Conservation (phyloP, 2,888 invertebrate genomes). For the Agapostemon virescens region DNA sequence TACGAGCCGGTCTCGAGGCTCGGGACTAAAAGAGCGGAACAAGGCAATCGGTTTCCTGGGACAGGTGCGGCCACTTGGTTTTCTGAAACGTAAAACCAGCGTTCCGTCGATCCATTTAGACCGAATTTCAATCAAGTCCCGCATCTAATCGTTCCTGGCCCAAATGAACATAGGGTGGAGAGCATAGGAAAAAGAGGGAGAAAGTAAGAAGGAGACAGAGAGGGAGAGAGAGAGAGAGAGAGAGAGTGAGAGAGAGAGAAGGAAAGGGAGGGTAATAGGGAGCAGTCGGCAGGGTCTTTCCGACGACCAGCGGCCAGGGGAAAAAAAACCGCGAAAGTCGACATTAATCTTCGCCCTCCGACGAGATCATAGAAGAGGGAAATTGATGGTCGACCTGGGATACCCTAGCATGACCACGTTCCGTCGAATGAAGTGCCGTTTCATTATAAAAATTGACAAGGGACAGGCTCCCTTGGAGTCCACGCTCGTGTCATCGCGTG, state of each 20-base stretch:
- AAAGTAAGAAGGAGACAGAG: constrained; percentile 33
- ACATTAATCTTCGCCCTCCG: constrained; percentile 64
- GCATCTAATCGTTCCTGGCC: constrained; percentile 26
- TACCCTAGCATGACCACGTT: constrained; percentile 45
- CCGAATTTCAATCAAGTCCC: constrained; percentile 50
- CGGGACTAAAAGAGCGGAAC: constrained; percentile 18
- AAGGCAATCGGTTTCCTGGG: constrained; percentile 1
- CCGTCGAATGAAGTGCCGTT: constrained; percentile 49
- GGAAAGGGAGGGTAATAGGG: constrained; percentile 37
- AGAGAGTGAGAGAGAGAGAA: neutral
- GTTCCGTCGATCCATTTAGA: constrained; percentile 57
- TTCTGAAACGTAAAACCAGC: constrained; percentile 24
- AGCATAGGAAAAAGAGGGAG: constrained; percentile 20
- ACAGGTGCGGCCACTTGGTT: constrained; percentile 10
- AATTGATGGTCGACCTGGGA: constrained; percentile 66
- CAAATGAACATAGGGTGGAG: constrained; percentile 18
- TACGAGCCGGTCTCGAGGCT: neutral
- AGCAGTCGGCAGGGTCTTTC: constrained; percentile 27
- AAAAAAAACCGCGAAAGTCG: constrained; percentile 60
- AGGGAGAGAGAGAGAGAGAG: constrained; percentile 24
- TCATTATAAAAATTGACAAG: constrained; percentile 70
- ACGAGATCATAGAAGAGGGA: constrained; percentile 61
- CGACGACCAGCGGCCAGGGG: constrained; percentile 17
- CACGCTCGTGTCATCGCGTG: constrained; percentile 30
- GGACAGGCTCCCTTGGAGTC: constrained; percentile 31